phyloP scores from a whole-genome alignment of 2,888 invertebrate genomes.

The Protophormia terraenovae region DNA sequence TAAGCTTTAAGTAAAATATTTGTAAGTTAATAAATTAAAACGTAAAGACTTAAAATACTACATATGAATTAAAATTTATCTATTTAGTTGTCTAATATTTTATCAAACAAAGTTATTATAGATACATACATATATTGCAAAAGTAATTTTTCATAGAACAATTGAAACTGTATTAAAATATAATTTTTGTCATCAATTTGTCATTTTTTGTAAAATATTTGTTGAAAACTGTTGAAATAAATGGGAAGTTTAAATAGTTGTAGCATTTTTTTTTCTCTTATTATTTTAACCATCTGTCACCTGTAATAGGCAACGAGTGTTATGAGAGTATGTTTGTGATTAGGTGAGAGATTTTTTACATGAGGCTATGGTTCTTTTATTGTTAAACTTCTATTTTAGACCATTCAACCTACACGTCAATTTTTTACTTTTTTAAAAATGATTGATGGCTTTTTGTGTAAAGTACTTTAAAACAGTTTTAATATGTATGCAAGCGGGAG shows the following conservation, averaged over 20 bases:
- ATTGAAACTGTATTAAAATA: conserved; percentile 40
- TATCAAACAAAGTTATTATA: background rate
- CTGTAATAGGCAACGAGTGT: conserved; percentile 31
- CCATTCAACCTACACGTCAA: conserved; percentile 33
- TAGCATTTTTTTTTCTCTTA: background rate
- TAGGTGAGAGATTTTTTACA: background rate
- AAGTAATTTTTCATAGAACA: conserved; percentile 40
- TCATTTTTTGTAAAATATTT: conserved; percentile 39
- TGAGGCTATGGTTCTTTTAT: background rate
- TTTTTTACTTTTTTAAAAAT: conserved; percentile 43
- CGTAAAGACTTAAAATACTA: no score
- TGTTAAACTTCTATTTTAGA: conserved; percentile 23
- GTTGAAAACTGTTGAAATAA: conserved; percentile 33
- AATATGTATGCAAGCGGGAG: background rate
- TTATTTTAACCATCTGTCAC: conserved; percentile 59
- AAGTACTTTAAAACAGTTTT: conserved; percentile 55
- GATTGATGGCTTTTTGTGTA: conserved; percentile 62
- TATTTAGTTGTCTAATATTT: background rate
- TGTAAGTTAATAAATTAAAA: background rate
- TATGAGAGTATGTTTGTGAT: background rate
- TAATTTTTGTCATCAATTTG: conserved; percentile 60
- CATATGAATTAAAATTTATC: no score
- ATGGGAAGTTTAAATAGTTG: conserved; percentile 21
- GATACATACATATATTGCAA: background rate
- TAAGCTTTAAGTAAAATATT: background rate